phyloP scores from a whole-genome alignment of 2,888 invertebrate species.

The Campopleginae sp. region DNA sequence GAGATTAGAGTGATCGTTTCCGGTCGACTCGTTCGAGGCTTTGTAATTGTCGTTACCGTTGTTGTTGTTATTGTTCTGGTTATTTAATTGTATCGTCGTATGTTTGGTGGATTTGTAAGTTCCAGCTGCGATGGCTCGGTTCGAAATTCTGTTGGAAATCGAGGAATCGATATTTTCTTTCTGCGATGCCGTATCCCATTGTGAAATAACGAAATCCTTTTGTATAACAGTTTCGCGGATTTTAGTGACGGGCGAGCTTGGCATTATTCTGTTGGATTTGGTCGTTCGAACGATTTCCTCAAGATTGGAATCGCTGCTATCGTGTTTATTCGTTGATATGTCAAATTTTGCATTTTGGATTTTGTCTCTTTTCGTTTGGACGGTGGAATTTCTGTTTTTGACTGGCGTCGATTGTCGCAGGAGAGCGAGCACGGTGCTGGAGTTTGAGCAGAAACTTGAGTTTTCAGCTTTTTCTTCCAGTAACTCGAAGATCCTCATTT shows the following conservation, averaged over 20 bases:
- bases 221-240: slow-evolving; percentile 62
- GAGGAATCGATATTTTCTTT: slow-evolving; percentile 45
- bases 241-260: slow-evolving; percentile 57
- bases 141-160: slow-evolving; percentile 34
- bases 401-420: slow-evolving; percentile 84
- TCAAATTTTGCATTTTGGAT: slow-evolving; percentile 79
- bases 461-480: slow-evolving; percentile 90
- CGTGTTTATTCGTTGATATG: background rate
- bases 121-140: slow-evolving; percentile 49
- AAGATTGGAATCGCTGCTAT: slow-evolving; percentile 59
- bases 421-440: slow-evolving; percentile 87
- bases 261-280: slow-evolving; percentile 61
- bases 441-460: slow-evolving; percentile 90
- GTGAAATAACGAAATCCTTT: slow-evolving; percentile 58
- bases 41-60: slow-evolving; percentile 24
- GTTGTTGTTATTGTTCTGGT: slow-evolving; percentile 56
- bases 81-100: slow-evolving; percentile 60
- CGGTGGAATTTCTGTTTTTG: slow-evolving; percentile 68
- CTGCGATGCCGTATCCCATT: slow-evolving; percentile 61
- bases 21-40: slow-evolving; percentile 21
- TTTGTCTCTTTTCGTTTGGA: slow-evolving; percentile 50
- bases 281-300: slow-evolving; percentile 70
- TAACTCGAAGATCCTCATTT: slow-evolving; percentile 91
- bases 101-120: slow-evolving; percentile 60
- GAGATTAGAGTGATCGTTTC: slow-evolving; percentile 57